phyloP scores from a whole-genome alignment of 2,797 vertebrate genomes.

The Lutra lutra region DNA sequence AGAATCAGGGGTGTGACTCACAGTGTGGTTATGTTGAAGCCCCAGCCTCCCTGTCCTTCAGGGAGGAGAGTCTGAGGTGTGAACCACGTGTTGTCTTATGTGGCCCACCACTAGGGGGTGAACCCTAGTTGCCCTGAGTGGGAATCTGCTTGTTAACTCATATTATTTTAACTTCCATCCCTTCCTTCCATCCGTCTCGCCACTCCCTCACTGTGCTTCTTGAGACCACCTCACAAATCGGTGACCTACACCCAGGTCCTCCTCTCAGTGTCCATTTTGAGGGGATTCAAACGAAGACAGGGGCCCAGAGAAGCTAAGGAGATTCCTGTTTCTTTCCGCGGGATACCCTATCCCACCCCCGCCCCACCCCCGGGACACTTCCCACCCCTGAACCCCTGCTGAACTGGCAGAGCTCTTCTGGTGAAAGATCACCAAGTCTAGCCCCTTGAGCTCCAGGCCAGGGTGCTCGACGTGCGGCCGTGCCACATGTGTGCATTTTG shows the following conservation, averaged over 20 bases:
- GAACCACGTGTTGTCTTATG: background rate
- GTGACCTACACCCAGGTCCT: background rate
- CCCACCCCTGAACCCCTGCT: background rate
- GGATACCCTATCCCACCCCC: background rate
- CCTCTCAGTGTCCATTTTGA: background rate
- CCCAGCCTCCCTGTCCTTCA: background rate
- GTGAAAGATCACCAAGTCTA: background rate
- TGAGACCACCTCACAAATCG: background rate
- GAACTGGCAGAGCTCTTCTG: background rate
- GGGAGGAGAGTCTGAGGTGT: background rate
- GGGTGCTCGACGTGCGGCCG: background rate
- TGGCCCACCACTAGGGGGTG: background rate
- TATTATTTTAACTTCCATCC: background rate
- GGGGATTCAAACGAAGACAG: conserved; percentile 21
- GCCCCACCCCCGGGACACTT: background rate
- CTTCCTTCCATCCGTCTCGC: background rate
- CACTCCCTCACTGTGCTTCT: background rate
- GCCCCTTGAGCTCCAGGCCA: background rate
- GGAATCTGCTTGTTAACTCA: background rate
- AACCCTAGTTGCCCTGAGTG: background rate
- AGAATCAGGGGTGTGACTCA: background rate
- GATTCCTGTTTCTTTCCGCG: background rate
- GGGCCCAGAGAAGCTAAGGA: background rate
- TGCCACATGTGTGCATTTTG: background rate
- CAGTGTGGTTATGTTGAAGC: background rate